A percentile compares a stretch with the other conserved stretches of the same genome.
Evolutionary conservation across 2,797 vertebrate genomes (phyloP).

Genomic region (Salmo trutta): DNA sequence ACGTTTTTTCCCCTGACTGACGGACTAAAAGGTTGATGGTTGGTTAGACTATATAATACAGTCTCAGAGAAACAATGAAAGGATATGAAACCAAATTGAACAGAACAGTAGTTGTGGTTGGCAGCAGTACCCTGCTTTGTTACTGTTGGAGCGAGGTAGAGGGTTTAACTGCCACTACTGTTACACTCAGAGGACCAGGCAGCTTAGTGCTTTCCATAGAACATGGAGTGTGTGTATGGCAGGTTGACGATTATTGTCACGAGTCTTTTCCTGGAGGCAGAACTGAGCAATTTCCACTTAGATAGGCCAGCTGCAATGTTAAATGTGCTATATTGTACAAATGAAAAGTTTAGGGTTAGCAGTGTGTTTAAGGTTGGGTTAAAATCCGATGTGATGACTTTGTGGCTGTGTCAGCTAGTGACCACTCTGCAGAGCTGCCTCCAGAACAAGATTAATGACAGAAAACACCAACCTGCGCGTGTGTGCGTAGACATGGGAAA

Average conservation of each 20-base stretch:
- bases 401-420: too few species aligned
- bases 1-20: not conserved
- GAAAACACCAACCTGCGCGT: too few species aligned
- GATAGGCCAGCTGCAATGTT: too few species aligned
- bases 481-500: conserved; percentile 58
- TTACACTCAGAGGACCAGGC: conserved; percentile 42
- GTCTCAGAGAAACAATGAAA: conserved; percentile 59
- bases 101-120: conserved; percentile 44
- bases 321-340: too few species aligned
- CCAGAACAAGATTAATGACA: too few species aligned
- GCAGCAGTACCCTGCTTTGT: conserved; percentile 51
- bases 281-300: too few species aligned
- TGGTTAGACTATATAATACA: not conserved
- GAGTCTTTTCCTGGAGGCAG: too few species aligned
- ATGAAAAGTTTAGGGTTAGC: too few species aligned
- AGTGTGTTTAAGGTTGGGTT: too few species aligned
- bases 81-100: conserved; percentile 53
- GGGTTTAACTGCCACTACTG: conserved; percentile 47
- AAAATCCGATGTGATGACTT: too few species aligned
- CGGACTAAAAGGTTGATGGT: conserved; percentile 22
- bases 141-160: conserved; percentile 59
- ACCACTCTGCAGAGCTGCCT: too few species aligned
- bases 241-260: too few species aligned
- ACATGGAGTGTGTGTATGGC: conserved; percentile 14
- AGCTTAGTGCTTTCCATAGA: conserved; percentile 44